These are phyloP conservation scores for Cynodonichthys magdalenae DNA, from an alignment of 2,797 vertebrate species.

Conservation along the genomic window DNA sequence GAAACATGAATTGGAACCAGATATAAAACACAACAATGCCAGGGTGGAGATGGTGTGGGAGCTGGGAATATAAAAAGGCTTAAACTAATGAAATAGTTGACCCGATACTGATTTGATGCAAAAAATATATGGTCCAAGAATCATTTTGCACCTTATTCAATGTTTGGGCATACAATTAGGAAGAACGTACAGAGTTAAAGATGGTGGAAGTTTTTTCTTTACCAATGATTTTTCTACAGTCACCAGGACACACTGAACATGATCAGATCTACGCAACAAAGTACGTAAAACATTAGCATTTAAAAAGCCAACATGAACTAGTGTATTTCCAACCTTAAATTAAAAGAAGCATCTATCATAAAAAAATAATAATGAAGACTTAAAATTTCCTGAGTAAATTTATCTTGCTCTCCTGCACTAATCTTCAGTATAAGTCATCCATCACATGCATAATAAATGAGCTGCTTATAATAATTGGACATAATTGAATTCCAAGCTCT, in stretches of 20 bases:
- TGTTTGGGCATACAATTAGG: conserved; percentile 15
- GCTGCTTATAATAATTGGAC: conserved; percentile 4
- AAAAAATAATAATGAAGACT: not conserved
- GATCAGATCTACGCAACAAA: not conserved
- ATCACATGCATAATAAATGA: conserved; percentile 1
- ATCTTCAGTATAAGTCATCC: conserved; percentile 3
- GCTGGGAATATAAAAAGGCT: no score
- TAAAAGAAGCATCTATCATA: not conserved
- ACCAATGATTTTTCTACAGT: conserved; percentile 6
- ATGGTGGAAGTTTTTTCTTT: conserved; percentile 5
- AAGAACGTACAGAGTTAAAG: not conserved
- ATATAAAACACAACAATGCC: no score
- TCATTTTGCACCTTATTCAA: no score
- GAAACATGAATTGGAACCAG: no score
- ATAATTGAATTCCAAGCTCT: conserved; percentile 4
- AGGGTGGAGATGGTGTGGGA: no score
- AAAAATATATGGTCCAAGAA: no score
- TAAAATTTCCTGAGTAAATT: not conserved
- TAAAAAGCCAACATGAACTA: not conserved
- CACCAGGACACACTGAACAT: not conserved
- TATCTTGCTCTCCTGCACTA: not conserved
- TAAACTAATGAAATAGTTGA: no score
- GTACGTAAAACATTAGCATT: not conserved
- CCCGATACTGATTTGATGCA: no score
- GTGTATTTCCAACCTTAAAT: not conserved